Evolutionary conservation across 2,888 invertebrate species (phyloP).

Genomic region (Ophion ventricosus): DNA sequence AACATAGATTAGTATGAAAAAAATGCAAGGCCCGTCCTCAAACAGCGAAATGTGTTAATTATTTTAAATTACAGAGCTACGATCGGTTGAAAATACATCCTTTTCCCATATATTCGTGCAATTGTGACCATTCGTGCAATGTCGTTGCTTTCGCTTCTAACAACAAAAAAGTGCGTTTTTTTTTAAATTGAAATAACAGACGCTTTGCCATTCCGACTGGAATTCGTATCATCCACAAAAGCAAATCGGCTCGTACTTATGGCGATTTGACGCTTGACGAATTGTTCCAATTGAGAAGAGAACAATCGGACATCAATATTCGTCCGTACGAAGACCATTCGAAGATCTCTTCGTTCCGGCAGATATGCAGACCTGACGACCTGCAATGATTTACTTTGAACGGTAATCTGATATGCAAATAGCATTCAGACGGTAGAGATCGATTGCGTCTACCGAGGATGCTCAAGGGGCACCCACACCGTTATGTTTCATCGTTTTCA

Average conservation of each 20-base stretch:
- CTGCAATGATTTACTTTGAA: slow-evolving; percentile 75
- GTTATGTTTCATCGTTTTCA: not conserved
- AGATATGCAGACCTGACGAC: slow-evolving; percentile 69
- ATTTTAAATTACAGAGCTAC: no score
- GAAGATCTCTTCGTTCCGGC: slow-evolving; percentile 69
- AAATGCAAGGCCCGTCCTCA: no score
- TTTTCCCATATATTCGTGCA: not conserved
- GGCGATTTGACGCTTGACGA: slow-evolving; percentile 58
- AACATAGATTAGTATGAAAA: no score
- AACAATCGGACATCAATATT: slow-evolving; percentile 74
- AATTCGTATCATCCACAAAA: not conserved
- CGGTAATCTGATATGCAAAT: slow-evolving; percentile 77
- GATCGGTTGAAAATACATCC: not conserved
- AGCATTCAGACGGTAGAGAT: slow-evolving; percentile 71
- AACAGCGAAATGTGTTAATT: no score
- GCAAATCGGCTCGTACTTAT: slow-evolving; percentile 40
- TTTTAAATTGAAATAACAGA: not conserved
- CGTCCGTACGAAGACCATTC: slow-evolving; percentile 62
- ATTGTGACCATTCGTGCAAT: not conserved
- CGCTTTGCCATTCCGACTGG: not conserved
- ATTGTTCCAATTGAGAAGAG: slow-evolving; percentile 67
- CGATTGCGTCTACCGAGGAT: slow-evolving; percentile 70
- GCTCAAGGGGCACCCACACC: slow-evolving; percentile 52
- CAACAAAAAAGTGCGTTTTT: not conserved
- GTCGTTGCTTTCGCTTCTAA: not conserved